Evolutionary conservation across 2,888 invertebrate genomes (phyloP).

Genomic region (Megastigmus dorsalis): DNA sequence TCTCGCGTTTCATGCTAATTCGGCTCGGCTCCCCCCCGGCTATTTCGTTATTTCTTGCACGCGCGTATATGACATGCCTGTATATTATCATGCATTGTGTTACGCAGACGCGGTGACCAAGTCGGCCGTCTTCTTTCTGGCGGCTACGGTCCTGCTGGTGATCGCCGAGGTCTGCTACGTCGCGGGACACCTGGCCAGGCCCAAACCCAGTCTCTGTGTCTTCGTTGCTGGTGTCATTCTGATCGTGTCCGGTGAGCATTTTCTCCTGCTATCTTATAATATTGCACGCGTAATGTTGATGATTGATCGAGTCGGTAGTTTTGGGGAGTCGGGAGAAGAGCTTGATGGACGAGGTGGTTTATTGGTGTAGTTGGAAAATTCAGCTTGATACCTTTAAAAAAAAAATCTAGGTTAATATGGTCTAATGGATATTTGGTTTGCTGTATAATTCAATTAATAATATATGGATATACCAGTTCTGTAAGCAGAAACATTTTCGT

Average conservation of each 20-base stretch:
- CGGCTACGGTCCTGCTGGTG: constrained; percentile 85
- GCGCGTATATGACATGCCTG: neutral
- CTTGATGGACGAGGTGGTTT: too few species aligned
- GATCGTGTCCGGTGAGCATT: constrained; percentile 87
- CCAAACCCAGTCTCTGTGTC: constrained; percentile 83
- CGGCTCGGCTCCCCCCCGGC: too few species aligned
- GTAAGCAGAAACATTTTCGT: too few species aligned
- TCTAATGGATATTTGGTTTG: too few species aligned
- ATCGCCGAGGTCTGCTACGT: constrained; percentile 88
- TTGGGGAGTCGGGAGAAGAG: too few species aligned
- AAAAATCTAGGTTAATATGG: too few species aligned
- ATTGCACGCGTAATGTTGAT: too few species aligned
- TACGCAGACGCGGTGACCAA: constrained; percentile 87
- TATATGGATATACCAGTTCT: too few species aligned
- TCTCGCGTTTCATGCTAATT: constrained; percentile 21
- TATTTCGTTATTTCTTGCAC: neutral
- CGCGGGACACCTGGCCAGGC: constrained; percentile 86
- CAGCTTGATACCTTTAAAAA: too few species aligned
- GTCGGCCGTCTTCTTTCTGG: constrained; percentile 87
- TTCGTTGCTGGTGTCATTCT: constrained; percentile 91
- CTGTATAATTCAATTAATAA: too few species aligned
- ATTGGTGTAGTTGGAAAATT: too few species aligned
- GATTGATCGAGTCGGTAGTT: too few species aligned
- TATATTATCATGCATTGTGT: constrained; percentile 67
- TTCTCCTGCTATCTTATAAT: neutral